Conservation (phyloP, 2,113 vertebrate species). For the Zapornia atra region DNA sequence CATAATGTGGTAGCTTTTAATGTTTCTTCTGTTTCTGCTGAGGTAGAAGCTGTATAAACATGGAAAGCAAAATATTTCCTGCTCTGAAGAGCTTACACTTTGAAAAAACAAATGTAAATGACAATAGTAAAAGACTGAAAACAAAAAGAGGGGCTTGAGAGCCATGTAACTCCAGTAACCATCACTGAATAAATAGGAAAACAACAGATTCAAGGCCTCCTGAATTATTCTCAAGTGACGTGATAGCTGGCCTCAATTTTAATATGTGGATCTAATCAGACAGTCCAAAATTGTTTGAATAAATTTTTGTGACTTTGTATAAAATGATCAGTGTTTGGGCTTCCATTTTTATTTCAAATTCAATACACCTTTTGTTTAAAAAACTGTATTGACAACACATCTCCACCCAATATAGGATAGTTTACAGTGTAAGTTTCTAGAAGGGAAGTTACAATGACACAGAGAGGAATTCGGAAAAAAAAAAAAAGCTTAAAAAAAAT, state of each 20-base stretch:
- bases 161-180: not conserved
- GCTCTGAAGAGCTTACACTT: not conserved
- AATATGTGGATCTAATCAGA: not conserved
- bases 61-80: not conserved
- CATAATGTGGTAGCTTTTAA: not conserved
- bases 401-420: rapidly evolving
- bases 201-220: not conserved
- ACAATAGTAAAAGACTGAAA: not conserved
- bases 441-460: not conserved
- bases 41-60: not conserved
- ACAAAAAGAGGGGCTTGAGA: not conserved
- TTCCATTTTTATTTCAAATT: not conserved
- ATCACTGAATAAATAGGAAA: not conserved
- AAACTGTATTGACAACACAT: not conserved
- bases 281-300: not conserved
- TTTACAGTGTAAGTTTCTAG: not conserved
- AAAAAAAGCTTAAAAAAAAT: not conserved
- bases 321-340: not conserved
- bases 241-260: not conserved
- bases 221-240: not conserved
- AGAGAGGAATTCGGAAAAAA: not conserved
- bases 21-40: not conserved
- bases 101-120: not conserved
- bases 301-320: not conserved
- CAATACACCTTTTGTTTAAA: not conserved